These are phyloP conservation scores for Mobula birostris DNA, from an alignment of 2,113 vertebrate species.

Conservation along the genomic window DNA sequence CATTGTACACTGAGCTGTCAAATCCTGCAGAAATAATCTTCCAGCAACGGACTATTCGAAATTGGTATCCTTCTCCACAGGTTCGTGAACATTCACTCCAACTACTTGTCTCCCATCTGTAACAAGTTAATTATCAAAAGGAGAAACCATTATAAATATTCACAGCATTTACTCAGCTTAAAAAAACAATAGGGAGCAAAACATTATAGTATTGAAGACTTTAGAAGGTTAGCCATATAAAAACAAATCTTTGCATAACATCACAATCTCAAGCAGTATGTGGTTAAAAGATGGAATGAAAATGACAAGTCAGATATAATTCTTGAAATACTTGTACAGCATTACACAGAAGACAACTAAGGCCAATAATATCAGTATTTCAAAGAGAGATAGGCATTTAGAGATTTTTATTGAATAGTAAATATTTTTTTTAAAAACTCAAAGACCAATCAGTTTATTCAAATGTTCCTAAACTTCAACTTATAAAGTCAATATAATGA, in stretches of 20 bases:
- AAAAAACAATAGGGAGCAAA: background rate
- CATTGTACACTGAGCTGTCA: constrained; percentile 94
- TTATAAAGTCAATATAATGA: background rate
- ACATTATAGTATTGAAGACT: background rate
- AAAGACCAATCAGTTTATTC: background rate
- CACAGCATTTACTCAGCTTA: background rate
- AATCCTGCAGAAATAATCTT: constrained; percentile 94
- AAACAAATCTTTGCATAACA: background rate
- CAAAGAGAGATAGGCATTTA: background rate
- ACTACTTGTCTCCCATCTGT: constrained; percentile 94
- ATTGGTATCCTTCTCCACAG: constrained; percentile 88
- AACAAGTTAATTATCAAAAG: background rate
- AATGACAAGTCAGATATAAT: background rate
- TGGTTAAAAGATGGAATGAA: background rate
- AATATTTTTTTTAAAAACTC: background rate
- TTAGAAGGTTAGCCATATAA: background rate
- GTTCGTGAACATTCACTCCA: constrained; percentile 97
- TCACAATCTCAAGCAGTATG: background rate
- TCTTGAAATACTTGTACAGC: background rate
- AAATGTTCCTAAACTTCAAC: background rate
- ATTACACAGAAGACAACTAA: background rate
- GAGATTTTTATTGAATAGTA: background rate
- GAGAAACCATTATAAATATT: background rate
- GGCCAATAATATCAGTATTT: background rate
- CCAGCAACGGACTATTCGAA: constrained; percentile 90